phyloP scores from a whole-genome alignment of 2,888 invertebrate species.

The Orchesella flavescens region DNA sequence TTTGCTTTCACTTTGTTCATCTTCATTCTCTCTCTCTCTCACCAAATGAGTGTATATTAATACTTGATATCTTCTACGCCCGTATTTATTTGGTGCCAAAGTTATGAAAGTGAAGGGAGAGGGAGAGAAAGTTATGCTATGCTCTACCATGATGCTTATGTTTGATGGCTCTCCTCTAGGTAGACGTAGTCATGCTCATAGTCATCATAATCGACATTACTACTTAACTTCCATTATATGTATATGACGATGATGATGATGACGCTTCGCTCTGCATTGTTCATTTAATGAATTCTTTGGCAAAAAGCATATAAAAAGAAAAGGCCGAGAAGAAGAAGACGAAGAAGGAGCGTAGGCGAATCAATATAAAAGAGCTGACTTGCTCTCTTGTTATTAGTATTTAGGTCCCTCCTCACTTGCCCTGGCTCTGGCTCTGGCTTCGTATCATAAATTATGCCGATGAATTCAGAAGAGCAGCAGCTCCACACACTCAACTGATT shows the following conservation, averaged over 20 bases:
- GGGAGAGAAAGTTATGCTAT: constrained; percentile 33
- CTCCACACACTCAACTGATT: no score
- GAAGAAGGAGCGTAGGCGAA: constrained; percentile 42
- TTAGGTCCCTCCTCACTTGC: constrained; percentile 15
- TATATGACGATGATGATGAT: constrained; percentile 10
- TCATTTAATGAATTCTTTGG: constrained; percentile 56
- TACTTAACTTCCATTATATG: constrained; percentile 57
- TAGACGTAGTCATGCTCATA: no score
- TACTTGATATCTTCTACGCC: constrained; percentile 45
- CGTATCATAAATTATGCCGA: constrained; percentile 59
- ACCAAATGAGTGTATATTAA: constrained; percentile 51
- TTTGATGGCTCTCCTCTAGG: constrained; percentile 42
- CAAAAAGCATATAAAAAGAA: constrained; percentile 19
- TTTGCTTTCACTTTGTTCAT: constrained; percentile 57
- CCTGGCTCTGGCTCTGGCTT: constrained; percentile 3
- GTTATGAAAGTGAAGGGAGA: constrained; percentile 30
- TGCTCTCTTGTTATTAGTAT: constrained; percentile 25
- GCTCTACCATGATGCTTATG: no score
- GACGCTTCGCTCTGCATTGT: constrained; percentile 34
- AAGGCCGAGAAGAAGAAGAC: no score
- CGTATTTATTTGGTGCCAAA: constrained; percentile 56
- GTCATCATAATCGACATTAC: constrained; percentile 60
- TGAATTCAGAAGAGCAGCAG: constrained; percentile 19
- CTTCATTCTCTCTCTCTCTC: constrained; percentile 41
- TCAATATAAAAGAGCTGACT: constrained; percentile 31